Evolutionary conservation across 1,140 invertebrate species (phyloP).

Genomic region (Drosophila pseudoananassae): DNA sequence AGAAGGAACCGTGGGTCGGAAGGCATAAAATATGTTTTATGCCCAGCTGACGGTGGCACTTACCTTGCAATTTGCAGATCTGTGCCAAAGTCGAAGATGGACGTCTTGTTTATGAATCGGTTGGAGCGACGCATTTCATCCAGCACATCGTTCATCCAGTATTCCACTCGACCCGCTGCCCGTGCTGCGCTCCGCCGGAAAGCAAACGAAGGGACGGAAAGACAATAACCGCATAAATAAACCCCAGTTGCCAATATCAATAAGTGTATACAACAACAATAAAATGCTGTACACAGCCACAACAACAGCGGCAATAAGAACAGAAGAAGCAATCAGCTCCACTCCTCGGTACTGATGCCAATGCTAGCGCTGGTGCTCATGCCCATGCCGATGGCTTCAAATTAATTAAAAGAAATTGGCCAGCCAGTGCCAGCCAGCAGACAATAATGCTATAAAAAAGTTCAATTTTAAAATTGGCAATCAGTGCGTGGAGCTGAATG

Average conservation of each 20-base stretch:
- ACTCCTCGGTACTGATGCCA: slow-evolving; percentile 38
- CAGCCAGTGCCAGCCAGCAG: slow-evolving; percentile 31
- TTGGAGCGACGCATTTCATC: slow-evolving; percentile 93
- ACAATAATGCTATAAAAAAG: slow-evolving; percentile 78
- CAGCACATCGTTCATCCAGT: slow-evolving; percentile 95
- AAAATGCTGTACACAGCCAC: slow-evolving; percentile 53
- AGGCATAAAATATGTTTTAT: slow-evolving; percentile 67
- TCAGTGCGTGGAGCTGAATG: slow-evolving; percentile 64
- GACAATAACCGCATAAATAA: slow-evolving; percentile 81
- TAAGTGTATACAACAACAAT: slow-evolving; percentile 80
- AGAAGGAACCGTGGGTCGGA: neutral
- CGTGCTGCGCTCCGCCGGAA: slow-evolving; percentile 74
- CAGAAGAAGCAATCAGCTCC: slow-evolving; percentile 70
- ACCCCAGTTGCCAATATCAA: slow-evolving; percentile 81
- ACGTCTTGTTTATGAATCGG: slow-evolving; percentile 93
- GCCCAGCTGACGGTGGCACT: slow-evolving; percentile 53
- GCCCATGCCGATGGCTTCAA: slow-evolving; percentile 62
- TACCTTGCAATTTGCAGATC: slow-evolving; percentile 85
- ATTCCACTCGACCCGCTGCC: slow-evolving; percentile 91
- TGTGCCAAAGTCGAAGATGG: slow-evolving; percentile 93
- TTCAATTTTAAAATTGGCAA: slow-evolving; percentile 83
- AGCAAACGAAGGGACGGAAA: slow-evolving; percentile 22
- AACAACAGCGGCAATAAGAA: slow-evolving; percentile 35
- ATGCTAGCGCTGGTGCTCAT: slow-evolving; percentile 1
- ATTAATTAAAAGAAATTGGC: slow-evolving; percentile 83